These are phyloP conservation scores for Sanderia malayensis DNA, from an alignment of 30 jellyfish, hydroid and myxozoan species.

Conservation along the genomic window DNA sequence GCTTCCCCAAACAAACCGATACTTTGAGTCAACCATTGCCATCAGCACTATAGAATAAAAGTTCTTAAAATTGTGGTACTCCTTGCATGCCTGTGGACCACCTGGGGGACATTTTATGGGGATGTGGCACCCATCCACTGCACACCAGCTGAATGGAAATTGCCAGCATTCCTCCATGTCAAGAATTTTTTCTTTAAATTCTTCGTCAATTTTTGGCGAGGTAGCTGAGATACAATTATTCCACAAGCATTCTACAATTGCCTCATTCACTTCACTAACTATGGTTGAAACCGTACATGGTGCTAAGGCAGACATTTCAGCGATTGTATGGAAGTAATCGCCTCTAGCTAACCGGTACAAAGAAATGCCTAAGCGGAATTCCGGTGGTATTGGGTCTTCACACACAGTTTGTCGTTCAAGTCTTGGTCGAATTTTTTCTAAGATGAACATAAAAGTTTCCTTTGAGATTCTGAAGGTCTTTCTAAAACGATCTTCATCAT, in stretches of 20 bases:
- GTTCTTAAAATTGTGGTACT: constrained; percentile 41
- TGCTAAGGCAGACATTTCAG: constrained; percentile 53
- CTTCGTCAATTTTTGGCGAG: constrained; percentile 20
- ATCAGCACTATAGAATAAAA: constrained; percentile 29
- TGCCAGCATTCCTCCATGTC: constrained; percentile 49
- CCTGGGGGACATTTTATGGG: constrained; percentile 78
- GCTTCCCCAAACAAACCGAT: constrained; percentile 20
- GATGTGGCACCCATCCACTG: constrained; percentile 51
- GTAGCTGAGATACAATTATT: not conserved
- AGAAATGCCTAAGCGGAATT: constrained; percentile 30
- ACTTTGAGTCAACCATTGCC: constrained; percentile 15
- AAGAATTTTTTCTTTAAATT: constrained; percentile 9
- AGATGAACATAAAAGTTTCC: constrained; percentile 7
- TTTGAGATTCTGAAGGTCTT: constrained; percentile 25
- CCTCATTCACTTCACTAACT: constrained; percentile 26
- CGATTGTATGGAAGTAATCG: constrained; percentile 37
- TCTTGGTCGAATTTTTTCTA: constrained; percentile 9
- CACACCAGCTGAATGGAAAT: constrained; percentile 43
- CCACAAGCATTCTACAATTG: constrained; percentile 42
- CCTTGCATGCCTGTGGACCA: constrained; percentile 43
- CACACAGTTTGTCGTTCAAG: constrained; percentile 15
- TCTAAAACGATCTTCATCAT: constrained; percentile 10
- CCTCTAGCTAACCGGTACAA: constrained; percentile 57
- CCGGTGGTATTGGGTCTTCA: constrained; percentile 59
- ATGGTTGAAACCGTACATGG: constrained; percentile 35